A percentile compares a stretch with the other conserved stretches of the same genome.
Evolutionary conservation across 2,797 vertebrate genomes (phyloP).

Genomic region (Lutjanus argentimaculatus): DNA sequence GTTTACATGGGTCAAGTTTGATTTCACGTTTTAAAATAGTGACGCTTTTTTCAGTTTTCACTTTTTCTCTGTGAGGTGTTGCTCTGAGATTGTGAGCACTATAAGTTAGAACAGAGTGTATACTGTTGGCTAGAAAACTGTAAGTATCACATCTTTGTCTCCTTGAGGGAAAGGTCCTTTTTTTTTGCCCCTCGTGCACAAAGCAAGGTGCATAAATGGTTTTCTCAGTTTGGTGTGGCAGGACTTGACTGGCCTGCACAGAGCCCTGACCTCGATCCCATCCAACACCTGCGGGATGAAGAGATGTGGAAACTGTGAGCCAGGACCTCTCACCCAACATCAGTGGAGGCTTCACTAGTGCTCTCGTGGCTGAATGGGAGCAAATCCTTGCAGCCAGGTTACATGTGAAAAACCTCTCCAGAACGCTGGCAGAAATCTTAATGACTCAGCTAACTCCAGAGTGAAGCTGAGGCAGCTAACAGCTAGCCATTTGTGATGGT

Average conservation of each 20-base stretch:
- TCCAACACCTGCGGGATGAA: neutral
- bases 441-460: no score
- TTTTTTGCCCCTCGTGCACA: neutral
- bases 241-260: neutral
- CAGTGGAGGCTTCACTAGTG: neutral
- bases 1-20: neutral
- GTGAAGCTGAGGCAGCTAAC: no score
- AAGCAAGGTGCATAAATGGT: neutral
- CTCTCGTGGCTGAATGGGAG: slow-evolving; percentile 11
- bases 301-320: neutral
- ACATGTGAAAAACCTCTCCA: neutral
- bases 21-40: slow-evolving; percentile 29
- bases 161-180: neutral
- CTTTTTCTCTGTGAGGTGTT: neutral
- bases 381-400: slow-evolving; percentile 14
- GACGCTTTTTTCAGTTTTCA: no score
- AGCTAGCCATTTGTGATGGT: no score
- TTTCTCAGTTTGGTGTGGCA: neutral
- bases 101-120: neutral
- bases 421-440: neutral
- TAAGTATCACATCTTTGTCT: neutral
- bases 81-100: slow-evolving; percentile 2
- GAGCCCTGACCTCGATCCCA: neutral
- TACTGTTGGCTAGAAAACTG: neutral
- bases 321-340: neutral